Evolutionary conservation across 2,113 vertebrate genomes (phyloP), one percentile per base, ranked within the genome.

Genomic region (Channa maculata): DNA sequence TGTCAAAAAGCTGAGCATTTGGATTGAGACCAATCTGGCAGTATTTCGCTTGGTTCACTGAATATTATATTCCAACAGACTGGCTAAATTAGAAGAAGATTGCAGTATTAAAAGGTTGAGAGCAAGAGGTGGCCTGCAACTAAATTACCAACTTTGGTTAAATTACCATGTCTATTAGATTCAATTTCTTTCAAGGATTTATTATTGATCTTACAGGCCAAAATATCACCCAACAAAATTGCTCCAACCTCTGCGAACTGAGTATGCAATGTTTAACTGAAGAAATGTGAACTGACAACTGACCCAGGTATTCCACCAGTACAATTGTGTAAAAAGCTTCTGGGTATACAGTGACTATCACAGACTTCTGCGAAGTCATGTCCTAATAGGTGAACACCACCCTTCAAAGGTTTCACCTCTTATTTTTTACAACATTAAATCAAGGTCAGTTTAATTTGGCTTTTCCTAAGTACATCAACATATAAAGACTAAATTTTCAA

Each of bases 131-230:
- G 34, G 38, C 58, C 44, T 58, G 51, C 43, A 63, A 77, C 55
- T 77, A 64, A 70, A 63, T 85, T 38, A 65, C 68, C 12, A 67
- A 75, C 44, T 72, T 71, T 69, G 60, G 15, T 71, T 66, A 74
- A 75, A 84, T 78, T 71, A 84, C 58, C 55, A 68, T 77, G n/a
- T 59, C 60, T 41, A 68, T 79, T 73, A 64, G 33, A 80, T 84
- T 75, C 15, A 51, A 44, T 84, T 75, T 61, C 45, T 65, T 74
- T 77, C 63, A 65, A 36, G 60, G 51, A 71, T 69, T 82, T 77
- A 57, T 67, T 77, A 80, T 87, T 87, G 79, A 80, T 85, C 48
- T 65, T 64, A 6, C 12, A 10, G 11, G 52, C 63, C 38, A 75
- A 71, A 77, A 59, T 36, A 67, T 53, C 52, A 71, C 65, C 48